Evolutionary conservation across 2,797 vertebrate species (phyloP).

Genomic region (Enteromius viviparus): DNA sequence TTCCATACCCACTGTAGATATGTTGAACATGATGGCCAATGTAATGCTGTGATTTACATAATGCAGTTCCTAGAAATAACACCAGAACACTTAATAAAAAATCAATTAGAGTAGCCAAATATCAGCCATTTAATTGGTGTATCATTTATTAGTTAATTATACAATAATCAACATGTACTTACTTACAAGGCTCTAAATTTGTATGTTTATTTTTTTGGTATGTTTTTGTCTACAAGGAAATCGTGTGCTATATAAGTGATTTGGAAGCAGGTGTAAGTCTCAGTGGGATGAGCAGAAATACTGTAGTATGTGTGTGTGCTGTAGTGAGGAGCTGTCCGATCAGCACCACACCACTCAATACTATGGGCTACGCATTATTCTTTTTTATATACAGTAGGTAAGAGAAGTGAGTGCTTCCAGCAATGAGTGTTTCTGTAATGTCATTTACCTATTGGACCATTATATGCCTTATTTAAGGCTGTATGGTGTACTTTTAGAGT

Average conservation of each 20-base stretch:
- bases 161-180: too few relatives aligned
- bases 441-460: background rate
- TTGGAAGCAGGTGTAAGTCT: background rate
- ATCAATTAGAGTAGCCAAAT: too few relatives aligned
- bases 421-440: background rate
- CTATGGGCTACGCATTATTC: background rate
- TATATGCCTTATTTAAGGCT: background rate
- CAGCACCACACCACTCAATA: constrained; percentile 70
- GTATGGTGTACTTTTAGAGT: background rate
- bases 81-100: too few relatives aligned
- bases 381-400: background rate
- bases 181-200: too few relatives aligned
- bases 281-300: background rate
- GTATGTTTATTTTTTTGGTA: background rate
- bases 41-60: too few relatives aligned
- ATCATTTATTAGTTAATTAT: too few relatives aligned
- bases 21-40: too few relatives aligned
- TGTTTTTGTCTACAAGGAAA: background rate
- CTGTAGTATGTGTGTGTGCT: background rate
- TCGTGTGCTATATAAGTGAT: background rate
- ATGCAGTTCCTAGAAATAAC: too few relatives aligned
- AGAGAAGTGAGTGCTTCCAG: too few relatives aligned
- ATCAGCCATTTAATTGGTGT: too few relatives aligned
- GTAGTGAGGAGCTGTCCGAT: constrained; percentile 77
- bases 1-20: too few relatives aligned